Evolutionary conservation across 2,797 vertebrate species (phyloP).

Genomic region (Streptopelia turtur): DNA sequence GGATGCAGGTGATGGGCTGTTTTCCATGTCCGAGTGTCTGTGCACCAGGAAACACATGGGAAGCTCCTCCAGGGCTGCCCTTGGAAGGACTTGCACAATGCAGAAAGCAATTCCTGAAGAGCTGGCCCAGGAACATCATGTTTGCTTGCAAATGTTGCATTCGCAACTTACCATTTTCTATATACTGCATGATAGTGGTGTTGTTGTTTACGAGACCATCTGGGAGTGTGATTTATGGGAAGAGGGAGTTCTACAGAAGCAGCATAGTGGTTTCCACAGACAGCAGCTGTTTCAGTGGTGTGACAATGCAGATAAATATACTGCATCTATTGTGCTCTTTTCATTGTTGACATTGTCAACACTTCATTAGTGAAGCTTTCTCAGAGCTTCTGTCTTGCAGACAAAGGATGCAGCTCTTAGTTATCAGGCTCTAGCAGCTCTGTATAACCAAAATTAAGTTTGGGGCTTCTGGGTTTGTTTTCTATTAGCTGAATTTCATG

Average conservation of each 20-base stretch:
- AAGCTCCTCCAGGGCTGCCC: background rate
- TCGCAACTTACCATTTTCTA: background rate
- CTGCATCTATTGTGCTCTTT: conserved; percentile 55
- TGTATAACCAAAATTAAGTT: conserved; percentile 5
- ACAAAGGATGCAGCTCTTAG: background rate
- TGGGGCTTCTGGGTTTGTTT: conserved; percentile 28
- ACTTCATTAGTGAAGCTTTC: conserved; percentile 65
- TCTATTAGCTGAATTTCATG: conserved; percentile 17
- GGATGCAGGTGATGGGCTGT: background rate
- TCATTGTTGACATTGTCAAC: conserved; percentile 63
- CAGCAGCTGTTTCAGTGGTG: conserved; percentile 53
- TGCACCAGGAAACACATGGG: background rate
- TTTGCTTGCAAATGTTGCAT: fast-evolving
- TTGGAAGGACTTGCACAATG: background rate
- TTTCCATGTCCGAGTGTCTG: background rate
- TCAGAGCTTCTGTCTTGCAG: conserved; percentile 33
- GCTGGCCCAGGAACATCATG: background rate
- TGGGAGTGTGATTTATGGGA: conserved; percentile 43
- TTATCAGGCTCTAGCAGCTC: conserved; percentile 11
- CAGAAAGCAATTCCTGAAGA: background rate
- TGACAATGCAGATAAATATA: conserved; percentile 56
- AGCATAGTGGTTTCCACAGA: conserved; percentile 31
- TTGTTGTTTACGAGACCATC: conserved; percentile 47
- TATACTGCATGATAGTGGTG: background rate
- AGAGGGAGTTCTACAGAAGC: background rate